phyloP scores from a whole-genome alignment of 2,888 invertebrate species.

The Clivina fossor region DNA sequence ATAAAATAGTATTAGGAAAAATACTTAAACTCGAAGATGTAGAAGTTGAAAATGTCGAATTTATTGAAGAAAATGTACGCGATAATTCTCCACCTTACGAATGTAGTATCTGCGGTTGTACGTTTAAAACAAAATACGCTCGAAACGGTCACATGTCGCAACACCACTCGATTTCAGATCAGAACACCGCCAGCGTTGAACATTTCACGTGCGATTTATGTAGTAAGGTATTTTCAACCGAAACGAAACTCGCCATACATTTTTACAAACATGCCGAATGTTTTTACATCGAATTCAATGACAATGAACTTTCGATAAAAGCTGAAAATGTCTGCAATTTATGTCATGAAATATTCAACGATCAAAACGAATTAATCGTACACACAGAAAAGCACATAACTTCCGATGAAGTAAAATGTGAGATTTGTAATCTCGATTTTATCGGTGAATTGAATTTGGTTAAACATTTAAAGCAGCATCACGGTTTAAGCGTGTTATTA shows the following conservation, averaged over 20 bases:
- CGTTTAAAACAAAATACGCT: conserved; percentile 28
- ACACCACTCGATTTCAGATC: background rate
- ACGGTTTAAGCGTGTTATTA: conserved; percentile 23
- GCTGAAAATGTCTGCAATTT: too few relatives aligned
- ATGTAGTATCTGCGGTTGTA: conserved; percentile 30
- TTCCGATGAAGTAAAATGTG: conserved; percentile 34
- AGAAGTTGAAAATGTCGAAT: conserved; percentile 14
- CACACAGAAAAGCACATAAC: conserved; percentile 36
- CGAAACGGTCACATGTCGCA: conserved; percentile 18
- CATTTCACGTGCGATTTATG: conserved; percentile 38
- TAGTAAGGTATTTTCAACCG: conserved; percentile 35
- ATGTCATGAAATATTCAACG: conserved; percentile 43
- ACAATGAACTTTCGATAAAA: background rate
- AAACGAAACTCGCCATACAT: conserved; percentile 37
- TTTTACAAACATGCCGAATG: conserved; percentile 39
- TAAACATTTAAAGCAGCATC: conserved; percentile 37
- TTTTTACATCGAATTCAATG: background rate
- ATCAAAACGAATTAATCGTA: conserved; percentile 37
- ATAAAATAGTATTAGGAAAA: conserved; percentile 20
- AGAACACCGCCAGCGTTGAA: background rate
- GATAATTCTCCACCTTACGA: conserved; percentile 12
- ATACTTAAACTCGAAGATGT: conserved; percentile 15
- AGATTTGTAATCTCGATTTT: conserved; percentile 32
- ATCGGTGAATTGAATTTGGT: conserved; percentile 17
- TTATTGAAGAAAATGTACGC: conserved; percentile 17